Evolutionary conservation across 1,140 invertebrate species (phyloP), one percentile per base, ranked within the genome.

Genomic region (Bombus confusus): DNA sequence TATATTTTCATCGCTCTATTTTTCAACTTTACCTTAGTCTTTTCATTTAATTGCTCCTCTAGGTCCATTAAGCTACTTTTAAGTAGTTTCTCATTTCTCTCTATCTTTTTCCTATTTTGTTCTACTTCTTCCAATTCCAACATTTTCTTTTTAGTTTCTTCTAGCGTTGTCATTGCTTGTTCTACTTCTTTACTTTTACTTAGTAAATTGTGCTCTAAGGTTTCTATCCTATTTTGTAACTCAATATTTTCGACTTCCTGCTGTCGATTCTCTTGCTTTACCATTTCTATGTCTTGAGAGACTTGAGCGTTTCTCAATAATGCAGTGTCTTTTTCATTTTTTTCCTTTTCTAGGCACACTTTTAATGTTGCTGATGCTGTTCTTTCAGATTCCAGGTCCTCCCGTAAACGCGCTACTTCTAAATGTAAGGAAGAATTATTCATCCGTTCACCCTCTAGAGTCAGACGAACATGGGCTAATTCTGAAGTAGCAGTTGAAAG

Each of bases 221-320:
- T 92, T 22, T 95, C 93, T 2, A 95, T 88, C 80, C 89, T 92
- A 79, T 78, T 94, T 81, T 93, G 92, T 37, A 94, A n/a, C n/a
- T 96, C 94, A 0, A 75, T 78, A 62, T 94, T 95, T 76, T 97
- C 97, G 0, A 93, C 93, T 88, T 97, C 96, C 81, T 97, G 96
- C 74, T 96, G 96, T 66, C 97, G 96, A 89, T 97, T 96, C 82
- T 97, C 96, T 87, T 97, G 97, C 86, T 96, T 96, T 1, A 97
- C 96, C 76, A 98, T 95, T 93, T 98, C 97, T 79, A 97, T 96
- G 79, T 97, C 97, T 92, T 98, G 98, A 0, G 97, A 98, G 83
- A 98, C 97, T 93, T 98, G 97, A 8, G 98, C 98, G 93, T 98
- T 98, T 43, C 97, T 96, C 57, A 98, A 90, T 76, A 98, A 93